Percentiles rank a stretch among this genome's conserved stretches.
Evolutionary conservation across 2,888 invertebrate species (phyloP).

Genomic region (Hoplodrina blanda): DNA sequence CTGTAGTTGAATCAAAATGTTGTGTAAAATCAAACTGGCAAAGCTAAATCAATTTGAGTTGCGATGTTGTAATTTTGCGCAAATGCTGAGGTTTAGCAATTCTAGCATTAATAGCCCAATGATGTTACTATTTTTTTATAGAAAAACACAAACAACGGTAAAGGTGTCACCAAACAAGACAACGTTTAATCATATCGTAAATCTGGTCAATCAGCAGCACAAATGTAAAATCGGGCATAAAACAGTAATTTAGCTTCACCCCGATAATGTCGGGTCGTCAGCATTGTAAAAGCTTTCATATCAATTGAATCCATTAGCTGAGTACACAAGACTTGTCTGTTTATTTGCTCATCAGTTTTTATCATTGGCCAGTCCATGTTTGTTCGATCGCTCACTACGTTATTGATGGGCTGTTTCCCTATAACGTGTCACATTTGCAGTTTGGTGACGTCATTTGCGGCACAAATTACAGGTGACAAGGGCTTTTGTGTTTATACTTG

Average conservation of each 20-base stretch:
- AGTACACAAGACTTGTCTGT: slow-evolving; percentile 88
- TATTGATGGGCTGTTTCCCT: slow-evolving; percentile 88
- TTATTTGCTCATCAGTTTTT: slow-evolving; percentile 91
- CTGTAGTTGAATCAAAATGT: slow-evolving; percentile 54
- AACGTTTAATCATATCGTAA: slow-evolving; percentile 40
- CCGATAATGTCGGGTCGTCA: slow-evolving; percentile 84
- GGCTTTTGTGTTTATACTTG: slow-evolving; percentile 58
- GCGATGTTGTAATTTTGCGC: slow-evolving; percentile 34
- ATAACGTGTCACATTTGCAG: slow-evolving; percentile 72
- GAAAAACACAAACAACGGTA: neutral
- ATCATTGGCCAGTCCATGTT: slow-evolving; percentile 89
- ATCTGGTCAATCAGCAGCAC: slow-evolving; percentile 53
- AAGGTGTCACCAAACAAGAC: slow-evolving; percentile 14
- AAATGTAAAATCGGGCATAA: slow-evolving; percentile 57
- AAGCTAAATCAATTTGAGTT: slow-evolving; percentile 46
- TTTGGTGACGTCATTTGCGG: slow-evolving; percentile 67
- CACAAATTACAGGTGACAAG: slow-evolving; percentile 69
- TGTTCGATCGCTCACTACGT: slow-evolving; percentile 89
- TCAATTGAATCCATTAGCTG: slow-evolving; percentile 91
- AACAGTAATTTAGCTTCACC: slow-evolving; percentile 77
- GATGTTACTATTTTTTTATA: neutral
- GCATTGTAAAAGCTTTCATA: slow-evolving; percentile 90
- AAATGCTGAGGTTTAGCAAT: slow-evolving; percentile 30
- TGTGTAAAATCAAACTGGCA: slow-evolving; percentile 52
- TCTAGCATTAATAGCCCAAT: neutral